A percentile compares a stretch with the other conserved stretches of the same genome.
These are phyloP conservation scores for Megaptera novaeangliae DNA, from an alignment of 2,113 vertebrate species.

Conservation along the genomic window DNA sequence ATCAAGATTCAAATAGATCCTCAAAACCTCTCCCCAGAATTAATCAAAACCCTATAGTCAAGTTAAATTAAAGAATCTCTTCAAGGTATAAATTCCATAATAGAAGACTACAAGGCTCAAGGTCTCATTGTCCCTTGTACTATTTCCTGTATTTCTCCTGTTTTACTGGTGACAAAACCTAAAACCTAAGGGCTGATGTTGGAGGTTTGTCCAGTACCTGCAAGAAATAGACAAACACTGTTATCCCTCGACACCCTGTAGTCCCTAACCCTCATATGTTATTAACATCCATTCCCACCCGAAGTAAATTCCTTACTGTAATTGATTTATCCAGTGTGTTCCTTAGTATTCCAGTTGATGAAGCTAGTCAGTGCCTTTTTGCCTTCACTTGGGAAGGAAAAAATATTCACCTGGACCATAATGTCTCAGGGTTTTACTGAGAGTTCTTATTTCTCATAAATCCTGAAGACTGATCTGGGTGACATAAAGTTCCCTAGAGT, in stretches of 20 bases:
- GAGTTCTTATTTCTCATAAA: not conserved
- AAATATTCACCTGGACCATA: not conserved
- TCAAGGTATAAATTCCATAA: not conserved
- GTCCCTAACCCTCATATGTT: not conserved
- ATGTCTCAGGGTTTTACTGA: not conserved
- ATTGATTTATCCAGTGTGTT: not conserved
- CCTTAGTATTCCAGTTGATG: not conserved
- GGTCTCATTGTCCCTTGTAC: not conserved
- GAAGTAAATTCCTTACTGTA: not conserved
- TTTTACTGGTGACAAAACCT: not conserved
- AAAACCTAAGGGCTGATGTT: not conserved
- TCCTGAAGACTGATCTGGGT: not conserved
- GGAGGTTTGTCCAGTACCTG: not conserved
- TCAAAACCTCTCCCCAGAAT: not conserved
- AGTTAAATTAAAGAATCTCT: not conserved
- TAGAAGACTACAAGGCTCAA: not conserved
- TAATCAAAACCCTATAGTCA: not conserved
- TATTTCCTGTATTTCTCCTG: not conserved
- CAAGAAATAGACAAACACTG: not conserved
- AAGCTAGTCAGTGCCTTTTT: not conserved
- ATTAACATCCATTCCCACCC: not conserved
- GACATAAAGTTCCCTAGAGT: not conserved
- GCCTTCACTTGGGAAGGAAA: not conserved
- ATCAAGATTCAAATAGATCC: not conserved
- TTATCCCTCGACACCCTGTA: not conserved